These are phyloP conservation scores for Sceloporus tristichus DNA, from an alignment of 2,113 vertebrate genomes.

Conservation along the genomic window DNA sequence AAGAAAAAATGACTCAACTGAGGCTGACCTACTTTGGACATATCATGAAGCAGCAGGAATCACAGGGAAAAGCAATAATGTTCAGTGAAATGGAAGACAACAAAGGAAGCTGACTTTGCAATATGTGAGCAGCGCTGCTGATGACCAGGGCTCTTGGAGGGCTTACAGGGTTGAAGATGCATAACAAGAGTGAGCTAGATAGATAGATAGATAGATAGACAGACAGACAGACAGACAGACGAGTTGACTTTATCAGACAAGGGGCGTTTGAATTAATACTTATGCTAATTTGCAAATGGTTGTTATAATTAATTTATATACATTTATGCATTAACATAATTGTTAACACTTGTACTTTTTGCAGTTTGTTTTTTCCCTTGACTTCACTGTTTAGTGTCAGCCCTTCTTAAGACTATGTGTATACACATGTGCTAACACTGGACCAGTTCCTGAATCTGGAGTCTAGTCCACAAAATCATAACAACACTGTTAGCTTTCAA, in stretches of 20 bases:
- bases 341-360: background rate
- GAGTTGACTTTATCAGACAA: background rate
- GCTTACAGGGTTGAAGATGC: too few relatives aligned
- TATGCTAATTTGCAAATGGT: background rate
- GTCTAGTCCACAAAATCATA: background rate
- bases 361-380: background rate
- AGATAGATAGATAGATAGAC: too few relatives aligned
- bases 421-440: background rate
- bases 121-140: too few relatives aligned
- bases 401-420: background rate
- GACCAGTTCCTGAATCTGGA: background rate
- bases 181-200: too few relatives aligned
- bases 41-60: too few relatives aligned
- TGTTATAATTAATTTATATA: background rate
- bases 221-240: too few relatives aligned
- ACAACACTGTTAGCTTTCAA: background rate
- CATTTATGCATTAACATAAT: background rate
- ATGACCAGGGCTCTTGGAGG: too few relatives aligned
- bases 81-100: too few relatives aligned
- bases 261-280: background rate
- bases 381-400: background rate
- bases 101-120: too few relatives aligned
- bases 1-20: too few relatives aligned
- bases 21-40: too few relatives aligned
- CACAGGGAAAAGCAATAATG: too few relatives aligned